Evolutionary conservation across 2,113 vertebrate genomes (phyloP).

Genomic region (Turnix velox): DNA sequence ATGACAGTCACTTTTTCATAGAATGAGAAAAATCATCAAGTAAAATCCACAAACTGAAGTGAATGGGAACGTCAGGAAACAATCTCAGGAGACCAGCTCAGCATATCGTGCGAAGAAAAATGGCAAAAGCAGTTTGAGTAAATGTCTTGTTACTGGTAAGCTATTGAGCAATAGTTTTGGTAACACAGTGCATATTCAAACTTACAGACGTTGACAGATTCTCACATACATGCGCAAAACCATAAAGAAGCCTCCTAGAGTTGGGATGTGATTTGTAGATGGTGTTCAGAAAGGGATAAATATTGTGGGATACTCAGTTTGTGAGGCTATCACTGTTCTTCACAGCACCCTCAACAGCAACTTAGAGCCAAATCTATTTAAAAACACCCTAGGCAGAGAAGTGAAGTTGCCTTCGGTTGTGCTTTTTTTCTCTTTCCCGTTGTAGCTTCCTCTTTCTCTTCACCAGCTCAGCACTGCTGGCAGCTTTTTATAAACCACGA

Average conservation of each 20-base stretch:
- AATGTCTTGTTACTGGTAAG: constrained; percentile 26
- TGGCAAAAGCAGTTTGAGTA: neutral
- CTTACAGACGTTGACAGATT: neutral
- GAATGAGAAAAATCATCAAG: neutral
- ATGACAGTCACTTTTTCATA: neutral
- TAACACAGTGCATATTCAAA: neutral
- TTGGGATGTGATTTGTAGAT: neutral
- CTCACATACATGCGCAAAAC: neutral
- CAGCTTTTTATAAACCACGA: constrained; percentile 71
- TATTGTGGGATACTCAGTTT: neutral
- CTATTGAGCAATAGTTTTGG: constrained; percentile 33
- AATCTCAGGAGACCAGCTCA: neutral
- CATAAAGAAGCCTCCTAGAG: neutral
- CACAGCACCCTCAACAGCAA: neutral
- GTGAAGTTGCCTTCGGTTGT: constrained; percentile 61
- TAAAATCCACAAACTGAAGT: neutral
- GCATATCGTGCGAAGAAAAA: neutral
- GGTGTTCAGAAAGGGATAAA: neutral
- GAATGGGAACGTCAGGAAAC: neutral
- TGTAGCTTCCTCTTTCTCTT: constrained; percentile 71
- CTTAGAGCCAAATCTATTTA: constrained; percentile 54
- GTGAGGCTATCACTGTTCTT: neutral
- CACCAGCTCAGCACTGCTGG: constrained; percentile 71
- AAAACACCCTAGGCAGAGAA: constrained; percentile 57
- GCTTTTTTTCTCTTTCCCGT: constrained; percentile 53